Conservation (phyloP, 2,113 vertebrate genomes). For the Antennarius striatus region DNA sequence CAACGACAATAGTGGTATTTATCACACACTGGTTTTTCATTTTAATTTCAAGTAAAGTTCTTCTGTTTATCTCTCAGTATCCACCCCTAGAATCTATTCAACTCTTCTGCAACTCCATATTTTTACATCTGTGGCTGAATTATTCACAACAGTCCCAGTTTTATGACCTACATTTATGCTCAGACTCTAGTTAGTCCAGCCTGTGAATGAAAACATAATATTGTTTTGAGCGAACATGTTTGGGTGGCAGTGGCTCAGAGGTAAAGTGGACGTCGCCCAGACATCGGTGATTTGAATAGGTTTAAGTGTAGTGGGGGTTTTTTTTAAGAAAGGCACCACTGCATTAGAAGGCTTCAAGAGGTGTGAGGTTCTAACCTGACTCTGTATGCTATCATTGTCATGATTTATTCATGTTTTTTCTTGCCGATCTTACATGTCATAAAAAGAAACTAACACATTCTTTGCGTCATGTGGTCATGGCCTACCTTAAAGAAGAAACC, state of each 20-base stretch:
- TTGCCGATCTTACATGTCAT: too few species aligned
- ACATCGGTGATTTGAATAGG: not conserved
- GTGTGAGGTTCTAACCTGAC: accelerated
- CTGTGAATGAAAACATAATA: constrained; percentile 20
- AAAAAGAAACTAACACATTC: not conserved
- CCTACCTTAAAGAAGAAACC: constrained; percentile 98
- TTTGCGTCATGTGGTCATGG: constrained; percentile 1
- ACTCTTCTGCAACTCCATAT: constrained; percentile 37
- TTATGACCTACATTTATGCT: constrained; percentile 75
- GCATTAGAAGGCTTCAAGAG: not conserved
- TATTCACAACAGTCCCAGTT: constrained; percentile 76
- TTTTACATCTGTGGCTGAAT: constrained; percentile 70
- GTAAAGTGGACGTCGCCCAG: too few species aligned
- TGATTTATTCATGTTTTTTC: not conserved
- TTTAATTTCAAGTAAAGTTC: constrained; percentile 24
- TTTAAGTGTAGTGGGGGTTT: not conserved
- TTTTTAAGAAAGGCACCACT: not conserved
- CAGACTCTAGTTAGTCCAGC: constrained; percentile 45
- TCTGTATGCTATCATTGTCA: not conserved
- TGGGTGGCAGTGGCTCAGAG: too few species aligned
- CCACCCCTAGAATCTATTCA: constrained; percentile 29
- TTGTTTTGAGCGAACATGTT: constrained; percentile 24
- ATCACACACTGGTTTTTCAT: too few species aligned
- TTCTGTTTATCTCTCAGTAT: constrained; percentile 7
- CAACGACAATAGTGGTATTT: not conserved